Base-by-base conservation (phyloP, 2,797 vertebrate species). In the Heliangelus exortis region DNA sequence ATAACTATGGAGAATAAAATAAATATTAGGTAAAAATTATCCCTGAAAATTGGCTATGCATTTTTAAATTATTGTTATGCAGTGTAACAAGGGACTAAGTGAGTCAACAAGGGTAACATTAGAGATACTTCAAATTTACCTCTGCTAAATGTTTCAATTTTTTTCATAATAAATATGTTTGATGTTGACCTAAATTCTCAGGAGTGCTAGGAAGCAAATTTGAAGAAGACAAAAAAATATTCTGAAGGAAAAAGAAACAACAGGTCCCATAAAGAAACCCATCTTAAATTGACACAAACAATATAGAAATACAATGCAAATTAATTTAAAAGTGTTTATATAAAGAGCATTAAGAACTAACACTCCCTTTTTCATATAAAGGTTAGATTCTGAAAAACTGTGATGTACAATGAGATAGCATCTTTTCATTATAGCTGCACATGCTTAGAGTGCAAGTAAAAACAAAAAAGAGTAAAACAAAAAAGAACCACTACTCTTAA, bases 121-220 rank as follows among this genome's bases (percentile, higher is more conserved):
- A 76, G 10, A 10, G 39, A 48, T 90, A 76, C 62, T 45, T 19
- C 66, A 82, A 78, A 69, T 68, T 87, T 90, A 0, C 6, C 3
- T 62, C 34, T 26, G 3, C 45, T 81, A 39, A 69, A 73, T 84
- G 8, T 63, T 78, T 76, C 53, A 7, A 34, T 14, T 33, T 76
- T 84, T 86, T 76, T 53, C 8, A 12, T 7, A 36, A 19, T 47
- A 68, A 75, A 54, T 54, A 73, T 12, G 4, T 61, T 84, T 90
- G 66, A 72, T 84, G n/a, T 41, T 88, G 77, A 86, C 29, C 6
- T 84, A 58, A 90, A 86, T 62, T 88, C 23, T 72, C 43, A 48
- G 33, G 34, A 77, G 25, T 36, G 15, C 29, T 50, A 67, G 29
- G 41, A 85, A 87, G 19, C 23, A 92, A 92, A 77, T 85, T 47